phyloP scores from a whole-genome alignment of 2,113 vertebrate species.

The Gulo gulo region DNA sequence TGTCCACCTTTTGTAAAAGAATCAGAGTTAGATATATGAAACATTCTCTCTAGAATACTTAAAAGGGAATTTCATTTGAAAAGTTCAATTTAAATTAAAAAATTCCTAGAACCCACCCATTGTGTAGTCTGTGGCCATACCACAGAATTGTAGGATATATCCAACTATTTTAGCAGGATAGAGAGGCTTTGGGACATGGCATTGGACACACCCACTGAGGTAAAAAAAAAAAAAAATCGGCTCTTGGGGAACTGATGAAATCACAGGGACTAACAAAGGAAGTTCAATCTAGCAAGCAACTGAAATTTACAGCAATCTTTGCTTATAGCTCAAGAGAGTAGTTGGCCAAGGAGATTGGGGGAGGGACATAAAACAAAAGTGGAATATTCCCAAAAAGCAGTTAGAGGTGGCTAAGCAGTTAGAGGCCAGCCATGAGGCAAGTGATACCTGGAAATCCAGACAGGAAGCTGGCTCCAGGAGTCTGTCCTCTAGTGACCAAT shows the following conservation, averaged over 20 bases:
- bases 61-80: neutral
- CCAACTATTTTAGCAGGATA: neutral
- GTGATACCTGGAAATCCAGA: constrained; percentile 5
- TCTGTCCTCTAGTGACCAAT: neutral
- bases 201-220: neutral
- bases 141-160: neutral
- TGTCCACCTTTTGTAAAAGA: neutral
- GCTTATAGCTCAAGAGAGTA: neutral
- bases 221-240: neutral
- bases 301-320: neutral
- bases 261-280: neutral
- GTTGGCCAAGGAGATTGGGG: neutral
- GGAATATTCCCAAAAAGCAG: neutral
- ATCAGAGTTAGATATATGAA: neutral
- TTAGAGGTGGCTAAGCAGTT: neutral
- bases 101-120: neutral
- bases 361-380: neutral
- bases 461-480: constrained; percentile 12
- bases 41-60: neutral
- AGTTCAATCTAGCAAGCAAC: neutral
- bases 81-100: neutral
- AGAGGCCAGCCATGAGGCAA: neutral
- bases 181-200: neutral
- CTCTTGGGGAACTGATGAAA: neutral
- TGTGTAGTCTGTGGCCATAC: neutral